A percentile compares a stretch with the other conserved stretches of the same genome.
phyloP scores from a whole-genome alignment of 2,888 invertebrate genomes.

The Meliscaeva auricollis region DNA sequence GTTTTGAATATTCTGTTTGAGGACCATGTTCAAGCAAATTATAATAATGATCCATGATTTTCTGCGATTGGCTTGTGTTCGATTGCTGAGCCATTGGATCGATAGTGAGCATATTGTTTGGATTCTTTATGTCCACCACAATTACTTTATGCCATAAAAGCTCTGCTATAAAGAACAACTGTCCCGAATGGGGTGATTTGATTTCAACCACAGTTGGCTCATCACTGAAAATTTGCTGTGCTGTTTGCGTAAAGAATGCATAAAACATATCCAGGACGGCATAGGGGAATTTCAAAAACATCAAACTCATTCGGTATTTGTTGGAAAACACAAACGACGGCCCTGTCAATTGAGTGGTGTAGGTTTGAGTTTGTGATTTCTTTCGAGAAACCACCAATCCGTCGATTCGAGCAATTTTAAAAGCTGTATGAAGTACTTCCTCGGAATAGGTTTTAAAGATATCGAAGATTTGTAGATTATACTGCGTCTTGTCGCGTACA shows the following conservation, averaged over 20 bases:
- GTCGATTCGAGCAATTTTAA: constrained; percentile 86
- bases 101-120: constrained; percentile 82
- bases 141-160: constrained; percentile 82
- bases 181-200: constrained; percentile 84
- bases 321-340: constrained; percentile 84
- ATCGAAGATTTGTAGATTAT: constrained; percentile 88
- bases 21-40: constrained; percentile 82
- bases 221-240: constrained; percentile 69
- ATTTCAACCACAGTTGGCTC: constrained; percentile 79
- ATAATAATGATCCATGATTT: constrained; percentile 82
- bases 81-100: constrained; percentile 80
- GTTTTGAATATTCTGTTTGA: constrained; percentile 82
- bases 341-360: constrained; percentile 79
- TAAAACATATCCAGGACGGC: constrained; percentile 78
- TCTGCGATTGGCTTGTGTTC: constrained; percentile 79
- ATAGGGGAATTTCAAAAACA: constrained; percentile 80
- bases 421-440: constrained; percentile 86
- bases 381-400: constrained; percentile 86
- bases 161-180: constrained; percentile 85
- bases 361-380: constrained; percentile 80
- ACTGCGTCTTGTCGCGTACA: constrained; percentile 86
- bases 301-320: constrained; percentile 82
- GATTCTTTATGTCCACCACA: constrained; percentile 79
- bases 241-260: constrained; percentile 77
- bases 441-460: constrained; percentile 91